A percentile compares a stretch with the other conserved stretches of the same genome.
These are phyloP conservation scores for Drosophila fulvimacula DNA, from an alignment of 2,888 invertebrate genomes.

Conservation along the genomic window DNA sequence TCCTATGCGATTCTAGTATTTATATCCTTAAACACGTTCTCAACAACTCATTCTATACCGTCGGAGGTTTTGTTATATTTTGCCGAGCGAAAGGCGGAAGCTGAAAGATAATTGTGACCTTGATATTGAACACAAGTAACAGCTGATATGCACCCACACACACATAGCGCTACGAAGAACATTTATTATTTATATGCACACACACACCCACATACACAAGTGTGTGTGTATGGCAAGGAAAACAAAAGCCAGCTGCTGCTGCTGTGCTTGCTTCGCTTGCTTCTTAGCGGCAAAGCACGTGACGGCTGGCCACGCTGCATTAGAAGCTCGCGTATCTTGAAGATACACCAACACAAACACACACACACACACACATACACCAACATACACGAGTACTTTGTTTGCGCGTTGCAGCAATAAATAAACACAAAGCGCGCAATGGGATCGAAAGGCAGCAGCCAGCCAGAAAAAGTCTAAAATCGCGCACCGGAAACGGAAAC, in stretches of 20 bases:
- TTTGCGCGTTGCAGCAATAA: conserved; percentile 56
- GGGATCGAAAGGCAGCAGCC: conserved; percentile 46
- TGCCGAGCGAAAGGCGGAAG: conserved; percentile 3
- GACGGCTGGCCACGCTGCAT: conserved; percentile 32
- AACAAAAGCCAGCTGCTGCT: conserved; percentile 72
- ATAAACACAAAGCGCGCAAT: conserved; percentile 62
- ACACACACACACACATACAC: conserved; percentile 37
- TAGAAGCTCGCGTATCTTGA: conserved; percentile 66
- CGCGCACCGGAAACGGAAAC: conserved; percentile 73
- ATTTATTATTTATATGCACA: conserved; percentile 75
- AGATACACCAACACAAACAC: conserved; percentile 46
- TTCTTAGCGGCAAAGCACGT: conserved; percentile 59
- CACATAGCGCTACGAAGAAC: conserved; percentile 40
- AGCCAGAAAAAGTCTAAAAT: conserved; percentile 61
- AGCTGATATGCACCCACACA: conserved; percentile 61
- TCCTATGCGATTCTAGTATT: neutral
- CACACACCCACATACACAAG: conserved; percentile 20
- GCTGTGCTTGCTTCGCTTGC: conserved; percentile 51
- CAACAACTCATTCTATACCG: neutral
- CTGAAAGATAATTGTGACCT: conserved; percentile 57
- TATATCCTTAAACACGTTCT: neutral
- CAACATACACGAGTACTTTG: conserved; percentile 25
- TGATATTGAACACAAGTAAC: conserved; percentile 74
- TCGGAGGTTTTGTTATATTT: conserved; percentile 16
- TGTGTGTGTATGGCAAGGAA: conserved; percentile 44